Percentiles rank a stretch among this genome's conserved stretches.
Conservation (phyloP, 1,140 invertebrate species). For the Rhizoglyphus robini region DNA sequence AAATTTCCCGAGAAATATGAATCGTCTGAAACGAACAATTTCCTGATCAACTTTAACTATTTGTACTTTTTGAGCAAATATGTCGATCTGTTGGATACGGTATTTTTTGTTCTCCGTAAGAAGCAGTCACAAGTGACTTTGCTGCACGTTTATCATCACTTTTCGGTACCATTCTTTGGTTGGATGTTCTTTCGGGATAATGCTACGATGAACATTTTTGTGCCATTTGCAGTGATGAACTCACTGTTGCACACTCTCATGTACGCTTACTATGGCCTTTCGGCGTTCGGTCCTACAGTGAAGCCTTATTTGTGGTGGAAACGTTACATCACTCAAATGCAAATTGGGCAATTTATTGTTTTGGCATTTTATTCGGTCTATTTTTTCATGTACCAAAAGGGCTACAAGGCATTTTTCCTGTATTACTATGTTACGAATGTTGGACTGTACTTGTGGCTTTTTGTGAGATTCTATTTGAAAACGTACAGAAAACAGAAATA, state of each 20-base stretch:
- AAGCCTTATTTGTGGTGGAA: constrained; percentile 39
- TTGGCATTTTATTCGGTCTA: not conserved
- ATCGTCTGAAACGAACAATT: not conserved
- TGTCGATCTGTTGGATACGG: constrained; percentile 17
- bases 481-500: too few species aligned
- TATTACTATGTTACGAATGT: not conserved
- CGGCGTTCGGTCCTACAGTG: constrained; percentile 39
- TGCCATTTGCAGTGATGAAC: constrained; percentile 51
- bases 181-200: constrained; percentile 19
- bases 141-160: constrained; percentile 85
- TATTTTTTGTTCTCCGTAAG: constrained; percentile 73
- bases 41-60: not conserved
- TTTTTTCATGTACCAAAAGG: not conserved
- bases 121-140: constrained; percentile 82
- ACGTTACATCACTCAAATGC: constrained; percentile 32
- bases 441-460: not conserved
- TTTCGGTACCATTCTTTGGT: constrained; percentile 25
- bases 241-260: constrained; percentile 45
- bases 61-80: not conserved
- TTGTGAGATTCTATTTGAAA: not conserved
- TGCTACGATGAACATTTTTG: constrained; percentile 29
- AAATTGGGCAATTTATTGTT: constrained; percentile 30
- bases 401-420: not conserved
- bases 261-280: constrained; percentile 52
- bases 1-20: not conserved